These are phyloP conservation scores for Tragulus kanchil DNA, from an alignment of 2,113 vertebrate species.

Conservation along the genomic window DNA sequence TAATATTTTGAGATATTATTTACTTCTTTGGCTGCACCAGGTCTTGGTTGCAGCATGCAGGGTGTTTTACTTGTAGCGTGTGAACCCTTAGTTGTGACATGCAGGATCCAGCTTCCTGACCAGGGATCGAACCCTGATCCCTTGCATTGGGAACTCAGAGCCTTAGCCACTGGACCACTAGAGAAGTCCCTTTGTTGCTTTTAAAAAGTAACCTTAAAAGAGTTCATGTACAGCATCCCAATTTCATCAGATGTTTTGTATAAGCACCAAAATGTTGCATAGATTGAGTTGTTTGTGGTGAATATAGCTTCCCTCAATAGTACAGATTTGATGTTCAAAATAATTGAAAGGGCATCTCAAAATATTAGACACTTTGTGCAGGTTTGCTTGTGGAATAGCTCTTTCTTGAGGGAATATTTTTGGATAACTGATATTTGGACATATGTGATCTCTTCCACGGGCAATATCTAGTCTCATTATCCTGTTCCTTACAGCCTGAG, in stretches of 20 bases:
- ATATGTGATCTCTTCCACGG: background rate
- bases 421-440: background rate
- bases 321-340: background rate
- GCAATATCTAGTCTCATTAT: background rate
- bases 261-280: background rate
- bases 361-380: background rate
- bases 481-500: background rate
- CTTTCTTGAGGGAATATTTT: background rate
- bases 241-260: background rate
- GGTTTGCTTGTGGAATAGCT: background rate
- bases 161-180: background rate
- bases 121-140: background rate
- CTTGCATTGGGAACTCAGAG: background rate
- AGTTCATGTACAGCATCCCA: background rate
- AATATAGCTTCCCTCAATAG: background rate
- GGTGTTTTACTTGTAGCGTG: background rate
- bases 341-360: background rate
- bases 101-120: background rate
- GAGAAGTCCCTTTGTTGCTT: background rate
- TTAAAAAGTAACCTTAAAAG: constrained; percentile 12
- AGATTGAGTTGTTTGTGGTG: background rate
- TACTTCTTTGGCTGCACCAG: no score
- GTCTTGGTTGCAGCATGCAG: no score
- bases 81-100: background rate
- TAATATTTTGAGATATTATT: no score